Evolutionary conservation across 2,888 invertebrate species (phyloP), one percentile per base, ranked within the genome.

Genomic region (Cecidostiba fungosa): DNA sequence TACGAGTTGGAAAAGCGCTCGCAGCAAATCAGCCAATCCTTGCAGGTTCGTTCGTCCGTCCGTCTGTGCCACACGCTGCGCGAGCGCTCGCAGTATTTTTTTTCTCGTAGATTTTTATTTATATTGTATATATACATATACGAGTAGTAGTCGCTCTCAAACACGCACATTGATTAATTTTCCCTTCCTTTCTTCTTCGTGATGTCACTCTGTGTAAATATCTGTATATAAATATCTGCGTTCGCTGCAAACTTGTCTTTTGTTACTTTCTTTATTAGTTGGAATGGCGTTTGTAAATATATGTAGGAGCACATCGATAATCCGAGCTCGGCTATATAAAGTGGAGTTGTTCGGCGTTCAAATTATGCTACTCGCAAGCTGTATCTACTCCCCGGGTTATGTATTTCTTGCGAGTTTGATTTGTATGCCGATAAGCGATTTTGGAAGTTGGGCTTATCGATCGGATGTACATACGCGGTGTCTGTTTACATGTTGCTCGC

Each of bases 1-100:
- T 93, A 92, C 91, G 93, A 93, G 91, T 92, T 93, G 93, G 93
- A 93, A 93, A 93, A 93, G 91, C 93, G 93, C 90, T 93, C 93
- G 88, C 93, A 93, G 92, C 92, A 93, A 90, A 93, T 93, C 90
- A 92, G 92, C 92, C 93, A 93, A 89, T 93, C 93, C 90, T 90
- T 93, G 89, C 93, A 93, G 93, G 93, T 93, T 93, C 92, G 93
- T 93, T 82, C 54, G 54, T n/a, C 72, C 62, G 36, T 47, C 72
- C 72, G 69, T 73, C 76, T 29, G 47, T 14, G 47, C 54, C 50
- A 70, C 77, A 62, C 50, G 50, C 73, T 69, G 29, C 66, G 29
- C 29, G 66, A 29, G 39, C 73, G 43, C 14, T 66, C 66, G 66
- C 66, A 29, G 66, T 59, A n/a, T 59, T 50, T 23, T 59, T 54